These are phyloP conservation scores for Loripinus fragilis DNA, from an alignment of 2,888 invertebrate species.

Conservation along the genomic window DNA sequence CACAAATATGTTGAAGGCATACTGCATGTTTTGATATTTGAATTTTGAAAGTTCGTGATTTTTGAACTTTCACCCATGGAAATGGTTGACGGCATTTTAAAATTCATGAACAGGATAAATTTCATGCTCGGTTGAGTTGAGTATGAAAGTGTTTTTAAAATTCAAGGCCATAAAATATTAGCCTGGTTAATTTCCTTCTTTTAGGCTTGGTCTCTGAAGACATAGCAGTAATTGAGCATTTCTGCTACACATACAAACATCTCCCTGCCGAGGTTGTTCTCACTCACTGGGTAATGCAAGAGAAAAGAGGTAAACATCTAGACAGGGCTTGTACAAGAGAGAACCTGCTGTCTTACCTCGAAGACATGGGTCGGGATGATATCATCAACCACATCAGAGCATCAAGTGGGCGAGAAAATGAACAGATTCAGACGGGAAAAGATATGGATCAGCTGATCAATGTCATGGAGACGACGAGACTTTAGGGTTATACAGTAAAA, in stretches of 20 bases:
- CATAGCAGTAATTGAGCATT: constrained; percentile 60
- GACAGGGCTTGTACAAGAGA: constrained; percentile 12
- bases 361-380: constrained; percentile 39
- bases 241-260: constrained; percentile 58
- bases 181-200: no score
- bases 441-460: background rate
- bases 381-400: constrained; percentile 29
- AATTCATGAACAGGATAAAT: no score
- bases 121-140: no score
- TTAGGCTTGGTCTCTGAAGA: constrained; percentile 53
- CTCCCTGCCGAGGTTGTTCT: constrained; percentile 50
- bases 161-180: no score
- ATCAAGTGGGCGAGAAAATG: constrained; percentile 15
- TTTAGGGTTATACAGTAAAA: no score
- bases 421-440: background rate
- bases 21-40: no score
- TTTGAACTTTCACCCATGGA: no score
- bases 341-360: constrained; percentile 23
- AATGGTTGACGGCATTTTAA: no score
- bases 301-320: constrained; percentile 7
- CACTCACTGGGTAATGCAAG: constrained; percentile 49
- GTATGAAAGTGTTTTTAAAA: no score
- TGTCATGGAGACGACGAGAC: constrained; percentile 20
- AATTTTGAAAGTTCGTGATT: no score
- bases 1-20: no score